Evolutionary conservation across 2,888 invertebrate species (phyloP).

Genomic region (Hypselothyrea guttata): DNA sequence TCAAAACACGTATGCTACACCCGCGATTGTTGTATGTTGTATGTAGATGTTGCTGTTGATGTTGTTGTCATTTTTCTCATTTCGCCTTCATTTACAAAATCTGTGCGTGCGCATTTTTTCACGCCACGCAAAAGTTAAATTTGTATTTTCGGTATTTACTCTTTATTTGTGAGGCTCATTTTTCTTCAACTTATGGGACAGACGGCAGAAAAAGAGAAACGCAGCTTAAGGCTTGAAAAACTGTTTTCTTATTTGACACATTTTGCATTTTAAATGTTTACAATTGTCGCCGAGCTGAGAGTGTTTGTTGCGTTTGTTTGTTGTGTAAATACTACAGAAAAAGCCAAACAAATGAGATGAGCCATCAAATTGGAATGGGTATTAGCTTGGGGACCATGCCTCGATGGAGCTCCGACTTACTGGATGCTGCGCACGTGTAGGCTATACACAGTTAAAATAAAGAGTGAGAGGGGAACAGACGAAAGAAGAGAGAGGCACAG

Average conservation of each 20-base stretch:
- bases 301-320: slow-evolving; percentile 62
- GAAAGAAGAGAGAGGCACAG: too few relatives aligned
- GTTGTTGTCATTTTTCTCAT: slow-evolving; percentile 24
- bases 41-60: slow-evolving; percentile 7
- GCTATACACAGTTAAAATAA: too few relatives aligned
- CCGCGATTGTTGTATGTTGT: slow-evolving; percentile 5
- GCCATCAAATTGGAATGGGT: slow-evolving; percentile 16
- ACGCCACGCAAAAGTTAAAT: slow-evolving; percentile 74
- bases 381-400: neutral
- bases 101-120: slow-evolving; percentile 73
- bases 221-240: slow-evolving; percentile 52
- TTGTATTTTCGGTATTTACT: slow-evolving; percentile 57
- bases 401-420: slow-evolving; percentile 21
- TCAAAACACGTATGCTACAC: neutral
- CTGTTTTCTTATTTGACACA: slow-evolving; percentile 68
- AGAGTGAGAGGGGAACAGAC: too few relatives aligned
- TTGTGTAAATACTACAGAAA: slow-evolving; percentile 53
- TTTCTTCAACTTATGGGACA: slow-evolving; percentile 60
- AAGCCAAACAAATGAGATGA: slow-evolving; percentile 41
- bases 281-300: slow-evolving; percentile 61
- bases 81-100: slow-evolving; percentile 73
- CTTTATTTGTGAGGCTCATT: slow-evolving; percentile 71
- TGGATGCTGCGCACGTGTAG: slow-evolving; percentile 73
- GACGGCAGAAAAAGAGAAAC: slow-evolving; percentile 59
- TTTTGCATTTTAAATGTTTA: slow-evolving; percentile 75